Percentiles rank a stretch among this genome's conserved stretches.
Conservation (phyloP, 2,888 invertebrate species). For the Sesia bembeciformis region DNA sequence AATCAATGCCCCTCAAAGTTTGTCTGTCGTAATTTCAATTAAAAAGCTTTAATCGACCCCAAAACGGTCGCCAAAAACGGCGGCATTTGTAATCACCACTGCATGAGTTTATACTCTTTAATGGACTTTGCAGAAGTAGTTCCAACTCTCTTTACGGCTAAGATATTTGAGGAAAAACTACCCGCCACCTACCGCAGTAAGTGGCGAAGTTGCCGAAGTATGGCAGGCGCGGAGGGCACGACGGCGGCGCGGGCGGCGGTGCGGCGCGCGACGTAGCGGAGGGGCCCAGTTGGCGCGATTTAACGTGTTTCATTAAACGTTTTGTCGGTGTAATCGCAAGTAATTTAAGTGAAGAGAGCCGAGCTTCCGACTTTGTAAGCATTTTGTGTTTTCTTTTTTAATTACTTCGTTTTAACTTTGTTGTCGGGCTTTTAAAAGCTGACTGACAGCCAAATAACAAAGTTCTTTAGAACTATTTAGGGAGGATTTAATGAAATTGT, state of each 20-base stretch:
- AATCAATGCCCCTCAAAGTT: conserved; percentile 26
- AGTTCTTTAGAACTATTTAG: conserved; percentile 70
- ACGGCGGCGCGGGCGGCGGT: conserved; percentile 18
- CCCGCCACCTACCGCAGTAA: conserved; percentile 59
- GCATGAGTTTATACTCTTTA: conserved; percentile 68
- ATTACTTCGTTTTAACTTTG: conserved; percentile 74
- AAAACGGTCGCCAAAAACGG: conserved; percentile 61
- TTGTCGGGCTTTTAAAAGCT: conserved; percentile 69
- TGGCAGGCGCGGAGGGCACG: conserved; percentile 28
- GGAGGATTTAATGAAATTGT: conserved; percentile 63
- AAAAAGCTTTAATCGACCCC: conserved; percentile 58
- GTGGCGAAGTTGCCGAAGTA: conserved; percentile 63
- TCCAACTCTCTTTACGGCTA: conserved; percentile 70
- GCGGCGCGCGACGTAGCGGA: conserved; percentile 22
- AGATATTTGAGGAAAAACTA: conserved; percentile 73
- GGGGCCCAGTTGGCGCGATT: conserved; percentile 65
- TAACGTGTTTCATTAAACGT: conserved; percentile 73
- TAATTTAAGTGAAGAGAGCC: conserved; percentile 73
- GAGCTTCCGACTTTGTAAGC: conserved; percentile 73
- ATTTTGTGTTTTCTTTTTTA: conserved; percentile 75
- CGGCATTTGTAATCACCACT: conserved; percentile 64
- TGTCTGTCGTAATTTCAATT: conserved; percentile 52
- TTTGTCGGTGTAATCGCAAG: conserved; percentile 74
- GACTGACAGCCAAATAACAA: conserved; percentile 73
- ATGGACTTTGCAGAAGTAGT: conserved; percentile 71